A percentile compares a stretch with the other conserved stretches of the same genome.
These are phyloP conservation scores for Parnassius smintheus DNA, from an alignment of 2,888 invertebrate species.

Conservation along the genomic window DNA sequence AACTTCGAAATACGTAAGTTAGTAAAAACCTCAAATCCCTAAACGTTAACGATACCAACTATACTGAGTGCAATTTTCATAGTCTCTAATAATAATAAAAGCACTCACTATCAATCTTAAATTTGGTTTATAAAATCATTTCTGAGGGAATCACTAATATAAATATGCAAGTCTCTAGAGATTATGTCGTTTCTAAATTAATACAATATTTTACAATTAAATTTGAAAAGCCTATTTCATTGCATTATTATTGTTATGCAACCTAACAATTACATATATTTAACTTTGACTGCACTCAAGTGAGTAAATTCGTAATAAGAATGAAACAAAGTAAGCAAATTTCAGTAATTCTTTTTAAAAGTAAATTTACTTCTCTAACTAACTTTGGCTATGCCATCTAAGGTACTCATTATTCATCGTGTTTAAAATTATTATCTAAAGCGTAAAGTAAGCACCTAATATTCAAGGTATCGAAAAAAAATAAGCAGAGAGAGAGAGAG, in stretches of 20 bases:
- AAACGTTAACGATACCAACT: constrained; percentile 66
- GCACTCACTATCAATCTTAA: constrained; percentile 73
- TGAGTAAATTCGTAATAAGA: constrained; percentile 3
- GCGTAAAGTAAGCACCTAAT: constrained; percentile 74
- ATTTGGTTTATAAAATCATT: constrained; percentile 70
- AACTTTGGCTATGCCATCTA: constrained; percentile 79
- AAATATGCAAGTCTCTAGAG: constrained; percentile 71
- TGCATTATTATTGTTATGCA: constrained; percentile 15
- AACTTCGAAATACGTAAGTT: constrained; percentile 68
- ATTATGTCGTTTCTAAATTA: constrained; percentile 68
- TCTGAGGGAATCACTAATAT: constrained; percentile 57
- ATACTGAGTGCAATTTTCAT: constrained; percentile 69
- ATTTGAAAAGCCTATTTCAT: constrained; percentile 31
- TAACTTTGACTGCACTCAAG: constrained; percentile 1
- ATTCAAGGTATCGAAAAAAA: constrained; percentile 48
- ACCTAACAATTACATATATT: constrained; percentile 7
- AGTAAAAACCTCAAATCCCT: constrained; percentile 76
- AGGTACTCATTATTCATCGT: constrained; percentile 54
- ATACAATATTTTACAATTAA: constrained; percentile 59
- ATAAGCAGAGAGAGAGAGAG: constrained; percentile 49
- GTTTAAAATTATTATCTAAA: constrained; percentile 59
- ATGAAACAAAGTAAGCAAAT: constrained; percentile 36
- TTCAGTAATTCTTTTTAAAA: constrained; percentile 50
- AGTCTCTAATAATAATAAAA: constrained; percentile 71
- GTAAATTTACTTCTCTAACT: constrained; percentile 66